These are phyloP conservation scores for Ptyas mucosa DNA, from an alignment of 2,113 vertebrate species.

Conservation along the genomic window DNA sequence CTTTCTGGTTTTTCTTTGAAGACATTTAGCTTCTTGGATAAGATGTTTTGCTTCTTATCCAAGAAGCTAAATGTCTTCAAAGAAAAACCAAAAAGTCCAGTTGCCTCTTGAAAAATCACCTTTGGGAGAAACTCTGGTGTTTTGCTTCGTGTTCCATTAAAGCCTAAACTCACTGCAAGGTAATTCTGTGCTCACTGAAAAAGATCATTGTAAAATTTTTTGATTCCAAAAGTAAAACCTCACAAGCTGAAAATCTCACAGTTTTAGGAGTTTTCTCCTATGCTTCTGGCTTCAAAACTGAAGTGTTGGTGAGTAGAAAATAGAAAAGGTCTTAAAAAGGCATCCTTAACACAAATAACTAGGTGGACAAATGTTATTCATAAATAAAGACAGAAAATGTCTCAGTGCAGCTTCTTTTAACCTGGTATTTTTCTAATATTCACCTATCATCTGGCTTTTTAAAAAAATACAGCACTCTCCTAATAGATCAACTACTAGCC, in stretches of 20 bases:
- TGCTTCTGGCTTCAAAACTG: not conserved
- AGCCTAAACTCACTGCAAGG: not conserved
- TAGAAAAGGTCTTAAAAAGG: not conserved
- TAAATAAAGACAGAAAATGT: conserved; percentile 7
- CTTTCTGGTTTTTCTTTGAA: too few species aligned
- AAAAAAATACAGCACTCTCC: not conserved
- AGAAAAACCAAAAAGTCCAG: too few species aligned
- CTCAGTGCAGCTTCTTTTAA: not conserved
- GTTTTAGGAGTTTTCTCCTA: not conserved
- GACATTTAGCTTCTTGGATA: too few species aligned
- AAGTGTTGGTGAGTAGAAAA: not conserved
- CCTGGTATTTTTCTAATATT: not conserved
- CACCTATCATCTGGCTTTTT: not conserved
- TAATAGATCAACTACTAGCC: not conserved
- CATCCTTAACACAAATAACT: not conserved
- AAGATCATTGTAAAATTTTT: not conserved
- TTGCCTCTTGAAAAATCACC: too few species aligned
- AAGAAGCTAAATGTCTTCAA: too few species aligned
- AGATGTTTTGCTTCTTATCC: too few species aligned
- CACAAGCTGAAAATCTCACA: not conserved
- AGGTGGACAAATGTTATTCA: conserved; percentile 34
- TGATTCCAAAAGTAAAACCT: not conserved
- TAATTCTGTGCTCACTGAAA: not conserved
- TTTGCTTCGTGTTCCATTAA: not conserved
- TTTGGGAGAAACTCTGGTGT: not conserved